Evolutionary conservation across 2,888 invertebrate genomes (phyloP), one percentile per base, ranked within the genome.

Genomic region (Nymphalis polychloros): DNA sequence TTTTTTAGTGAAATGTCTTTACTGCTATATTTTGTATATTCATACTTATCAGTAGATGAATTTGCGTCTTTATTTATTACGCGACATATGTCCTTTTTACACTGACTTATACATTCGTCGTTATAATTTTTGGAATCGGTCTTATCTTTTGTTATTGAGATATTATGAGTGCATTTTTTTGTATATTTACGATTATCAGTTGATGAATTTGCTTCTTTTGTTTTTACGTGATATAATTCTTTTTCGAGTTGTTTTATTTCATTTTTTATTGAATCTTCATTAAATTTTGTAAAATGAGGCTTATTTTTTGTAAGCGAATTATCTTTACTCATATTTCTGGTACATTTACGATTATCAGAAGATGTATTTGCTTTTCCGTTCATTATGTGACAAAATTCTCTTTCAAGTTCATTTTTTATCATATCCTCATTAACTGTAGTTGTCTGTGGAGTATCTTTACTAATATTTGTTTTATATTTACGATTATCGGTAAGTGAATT

Each of bases 31-130:
- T 64, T 66, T 13, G 64, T 63, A 35, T 65, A n/a, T 23, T 63
- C 59, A 50, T n/a, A n/a, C 53, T 61, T 52, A 17, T 70, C 62
- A 59, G 60, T 47, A 46, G 64, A 52, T 16, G 70, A 46, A 31
- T 67, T 60, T 55, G 60, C 49, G 13, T 16, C 59, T 46, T 65
- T 55, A 7, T 27, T 55, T 55, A 55, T 55, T 31, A 31, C 53
- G 17, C 0, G 7, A n/a, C 27, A 17, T n/a, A 31, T 31, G 17
- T 55, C 53, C 17, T n/a, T 27, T 55, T 55, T 31, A 8, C 17
- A 17, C 16, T 31, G 31, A 6, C 31, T 27, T 55, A 31, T 31
- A 2, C 7, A 7, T 7, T 4, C 31, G 8, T 55, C n/a, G n/a
- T 31, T 55, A 0, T 31, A 2, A 8, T 31, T 55, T 16, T 17